Percentiles rank a stretch among this genome's conserved stretches.
Conservation (phyloP, 2,888 invertebrate genomes). For the Machimus atricapillus region DNA sequence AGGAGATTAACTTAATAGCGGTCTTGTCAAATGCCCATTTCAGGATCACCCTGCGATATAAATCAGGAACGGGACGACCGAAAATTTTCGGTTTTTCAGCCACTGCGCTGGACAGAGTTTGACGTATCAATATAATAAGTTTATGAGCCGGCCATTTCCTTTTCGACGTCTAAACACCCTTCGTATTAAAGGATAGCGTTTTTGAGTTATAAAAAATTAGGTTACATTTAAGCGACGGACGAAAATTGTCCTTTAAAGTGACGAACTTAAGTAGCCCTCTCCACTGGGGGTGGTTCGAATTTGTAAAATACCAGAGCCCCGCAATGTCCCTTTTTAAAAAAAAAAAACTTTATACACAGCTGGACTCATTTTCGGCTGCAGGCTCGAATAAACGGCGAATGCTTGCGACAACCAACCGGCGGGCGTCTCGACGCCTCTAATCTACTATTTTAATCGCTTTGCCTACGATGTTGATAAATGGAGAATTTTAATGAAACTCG, state of each 20-base stretch:
- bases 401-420: not conserved
- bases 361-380: not conserved
- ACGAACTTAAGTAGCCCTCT: not conserved
- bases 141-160: not conserved
- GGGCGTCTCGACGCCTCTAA: not conserved
- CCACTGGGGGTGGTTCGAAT: not conserved
- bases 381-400: not conserved
- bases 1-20: not conserved
- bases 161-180: not conserved
- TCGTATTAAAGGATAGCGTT: not conserved
- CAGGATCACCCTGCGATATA: not conserved
- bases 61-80: not conserved
- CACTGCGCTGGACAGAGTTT: not conserved
- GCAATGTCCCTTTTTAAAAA: not conserved
- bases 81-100: not conserved
- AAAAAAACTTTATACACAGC: not conserved
- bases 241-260: not conserved
- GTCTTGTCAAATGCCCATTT: not conserved
- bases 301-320: not conserved
- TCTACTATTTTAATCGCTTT: not conserved
- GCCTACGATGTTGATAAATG: not conserved
- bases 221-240: not conserved
- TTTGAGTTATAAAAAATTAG: not conserved
- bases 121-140: not conserved
- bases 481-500: not conserved